Conservation (phyloP, 2,113 vertebrate species). For the Heteronetta atricapilla region DNA sequence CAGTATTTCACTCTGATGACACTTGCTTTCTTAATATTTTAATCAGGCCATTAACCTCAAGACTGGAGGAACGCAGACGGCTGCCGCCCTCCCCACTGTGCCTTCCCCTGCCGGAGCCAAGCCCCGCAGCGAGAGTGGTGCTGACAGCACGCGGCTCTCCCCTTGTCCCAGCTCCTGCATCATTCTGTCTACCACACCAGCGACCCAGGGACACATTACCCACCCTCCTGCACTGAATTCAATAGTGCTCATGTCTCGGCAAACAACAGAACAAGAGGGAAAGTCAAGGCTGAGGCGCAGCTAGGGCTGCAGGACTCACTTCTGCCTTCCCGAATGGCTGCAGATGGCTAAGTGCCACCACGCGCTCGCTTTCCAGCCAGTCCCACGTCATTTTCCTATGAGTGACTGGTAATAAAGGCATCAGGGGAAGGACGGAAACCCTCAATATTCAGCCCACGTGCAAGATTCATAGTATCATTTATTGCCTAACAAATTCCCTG, state of each 20-base stretch:
- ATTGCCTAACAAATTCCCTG: neutral
- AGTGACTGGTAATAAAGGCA: neutral
- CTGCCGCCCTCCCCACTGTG: neutral
- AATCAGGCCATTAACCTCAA: slow-evolving; percentile 33
- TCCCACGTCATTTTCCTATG: neutral
- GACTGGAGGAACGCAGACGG: neutral
- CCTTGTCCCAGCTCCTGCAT: neutral
- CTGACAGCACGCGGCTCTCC: neutral
- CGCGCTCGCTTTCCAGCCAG: neutral
- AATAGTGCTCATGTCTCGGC: neutral
- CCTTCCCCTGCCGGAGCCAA: neutral
- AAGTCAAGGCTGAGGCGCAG: neutral
- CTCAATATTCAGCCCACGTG: accelerated
- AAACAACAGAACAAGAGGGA: neutral
- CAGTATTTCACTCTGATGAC: slow-evolving; percentile 19
- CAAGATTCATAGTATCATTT: neutral
- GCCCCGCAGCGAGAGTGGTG: neutral
- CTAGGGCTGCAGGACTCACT: neutral
- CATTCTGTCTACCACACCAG: neutral
- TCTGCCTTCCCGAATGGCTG: neutral
- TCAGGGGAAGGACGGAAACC: neutral
- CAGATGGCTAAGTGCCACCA: neutral
- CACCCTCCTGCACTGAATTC: neutral
- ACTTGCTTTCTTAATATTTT: slow-evolving; percentile 57
- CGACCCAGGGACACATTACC: neutral